These are phyloP conservation scores for Chaenogobius annularis DNA, from an alignment of 2,113 vertebrate genomes.

Conservation along the genomic window DNA sequence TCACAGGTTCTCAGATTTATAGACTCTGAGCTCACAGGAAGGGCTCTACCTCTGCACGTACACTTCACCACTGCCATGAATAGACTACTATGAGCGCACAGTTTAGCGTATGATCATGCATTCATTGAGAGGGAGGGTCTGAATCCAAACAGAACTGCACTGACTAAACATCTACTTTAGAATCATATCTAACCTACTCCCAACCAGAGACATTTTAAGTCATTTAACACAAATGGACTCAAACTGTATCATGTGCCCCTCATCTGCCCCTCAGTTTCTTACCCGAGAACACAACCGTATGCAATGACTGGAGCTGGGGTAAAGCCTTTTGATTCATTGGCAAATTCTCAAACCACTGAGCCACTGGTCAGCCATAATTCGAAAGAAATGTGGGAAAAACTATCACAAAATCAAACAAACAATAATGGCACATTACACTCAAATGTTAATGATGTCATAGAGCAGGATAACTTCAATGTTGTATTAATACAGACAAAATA, in stretches of 20 bases:
- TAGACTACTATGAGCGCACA: slow-evolving; percentile 45
- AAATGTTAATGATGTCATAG: too few relatives aligned
- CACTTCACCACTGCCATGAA: slow-evolving; percentile 50
- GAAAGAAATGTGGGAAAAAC: too few relatives aligned
- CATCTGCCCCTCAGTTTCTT: background rate
- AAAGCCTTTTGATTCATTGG: too few relatives aligned
- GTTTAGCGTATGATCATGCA: slow-evolving; percentile 15
- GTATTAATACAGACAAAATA: too few relatives aligned
- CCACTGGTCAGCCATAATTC: too few relatives aligned
- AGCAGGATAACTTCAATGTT: too few relatives aligned
- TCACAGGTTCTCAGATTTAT: slow-evolving; percentile 34
- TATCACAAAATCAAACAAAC: too few relatives aligned
- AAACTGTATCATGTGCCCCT: background rate
- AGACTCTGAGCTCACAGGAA: slow-evolving; percentile 42
- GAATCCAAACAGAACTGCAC: background rate
- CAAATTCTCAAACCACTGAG: too few relatives aligned
- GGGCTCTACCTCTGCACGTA: slow-evolving; percentile 41
- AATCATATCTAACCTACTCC: background rate
- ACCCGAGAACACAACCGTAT: too few relatives aligned
- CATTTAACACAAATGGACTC: background rate
- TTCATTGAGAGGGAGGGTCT: slow-evolving; percentile 40
- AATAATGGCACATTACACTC: too few relatives aligned
- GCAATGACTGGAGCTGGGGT: too few relatives aligned
- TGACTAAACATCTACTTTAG: background rate
- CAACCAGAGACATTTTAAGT: background rate